Conservation (phyloP, 30 jellyfish, hydroid and myxozoan genomes). For the Aurelia sp. region DNA sequence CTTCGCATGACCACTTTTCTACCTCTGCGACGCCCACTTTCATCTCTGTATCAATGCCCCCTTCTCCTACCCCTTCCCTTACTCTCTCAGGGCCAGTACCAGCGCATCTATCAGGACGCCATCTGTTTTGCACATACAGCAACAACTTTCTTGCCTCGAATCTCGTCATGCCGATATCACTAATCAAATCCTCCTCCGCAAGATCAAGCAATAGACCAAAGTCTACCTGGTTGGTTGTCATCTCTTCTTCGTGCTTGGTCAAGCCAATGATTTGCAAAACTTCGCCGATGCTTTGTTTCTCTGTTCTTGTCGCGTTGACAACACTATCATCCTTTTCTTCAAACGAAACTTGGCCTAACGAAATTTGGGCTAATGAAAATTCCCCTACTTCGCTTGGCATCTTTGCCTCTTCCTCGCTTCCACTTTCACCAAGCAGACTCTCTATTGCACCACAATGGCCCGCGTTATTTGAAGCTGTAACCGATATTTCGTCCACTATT, state of each 20-base stretch:
- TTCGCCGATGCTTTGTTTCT: neutral
- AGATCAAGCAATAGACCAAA: slow-evolving; percentile 35
- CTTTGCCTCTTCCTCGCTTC: too few relatives aligned
- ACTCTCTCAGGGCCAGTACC: too few relatives aligned
- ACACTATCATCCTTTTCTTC: too few relatives aligned
- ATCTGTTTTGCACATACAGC: slow-evolving; percentile 36
- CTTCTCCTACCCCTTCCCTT: neutral
- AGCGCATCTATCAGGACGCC: slow-evolving; percentile 55
- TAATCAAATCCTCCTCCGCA: slow-evolving; percentile 30
- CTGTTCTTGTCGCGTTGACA: too few relatives aligned
- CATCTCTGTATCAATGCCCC: neutral
- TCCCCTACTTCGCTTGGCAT: too few relatives aligned
- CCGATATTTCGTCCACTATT: too few relatives aligned
- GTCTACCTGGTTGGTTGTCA: slow-evolving; percentile 26
- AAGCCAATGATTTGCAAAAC: neutral
- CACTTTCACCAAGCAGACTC: too few relatives aligned
- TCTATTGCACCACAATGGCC: too few relatives aligned
- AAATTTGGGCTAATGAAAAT: too few relatives aligned
- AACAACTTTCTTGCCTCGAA: slow-evolving; percentile 66
- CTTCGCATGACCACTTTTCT: slow-evolving; percentile 42
- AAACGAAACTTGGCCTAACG: too few relatives aligned
- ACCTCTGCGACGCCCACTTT: neutral
- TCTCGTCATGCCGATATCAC: slow-evolving; percentile 59
- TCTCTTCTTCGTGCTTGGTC: neutral
- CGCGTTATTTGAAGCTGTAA: too few relatives aligned